Conservation (phyloP, 2,888 invertebrate species). For the Cheiracanthium punctorium region DNA sequence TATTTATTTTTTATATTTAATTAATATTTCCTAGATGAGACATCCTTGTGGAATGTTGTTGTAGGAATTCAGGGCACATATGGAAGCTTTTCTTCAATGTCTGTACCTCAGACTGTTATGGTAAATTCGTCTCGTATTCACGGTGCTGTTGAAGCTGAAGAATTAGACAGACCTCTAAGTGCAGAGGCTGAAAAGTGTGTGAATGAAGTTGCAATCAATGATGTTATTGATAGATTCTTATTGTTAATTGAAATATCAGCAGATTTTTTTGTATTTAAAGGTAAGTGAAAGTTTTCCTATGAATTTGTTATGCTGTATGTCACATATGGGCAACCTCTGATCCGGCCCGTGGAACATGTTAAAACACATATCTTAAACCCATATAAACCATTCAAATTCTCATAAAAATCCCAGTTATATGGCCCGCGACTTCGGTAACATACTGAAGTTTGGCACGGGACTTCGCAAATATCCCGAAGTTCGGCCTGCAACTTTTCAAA, state of each 20-base stretch:
- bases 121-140: background rate
- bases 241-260: slow-evolving; percentile 55
- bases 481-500: no score
- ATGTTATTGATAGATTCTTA: slow-evolving; percentile 64
- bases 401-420: no score
- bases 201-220: slow-evolving; percentile 37
- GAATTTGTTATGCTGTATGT: no score
- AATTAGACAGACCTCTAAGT: background rate
- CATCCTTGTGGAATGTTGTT: slow-evolving; percentile 55
- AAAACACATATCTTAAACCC: no score
- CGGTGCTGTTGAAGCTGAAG: background rate
- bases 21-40: slow-evolving; percentile 28
- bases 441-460: no score
- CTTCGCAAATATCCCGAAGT: no score
- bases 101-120: slow-evolving; percentile 23
- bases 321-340: no score
- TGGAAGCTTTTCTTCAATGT: slow-evolving; percentile 51
- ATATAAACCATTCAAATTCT: no score
- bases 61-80: slow-evolving; percentile 49
- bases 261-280: slow-evolving; percentile 70
- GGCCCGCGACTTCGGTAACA: no score
- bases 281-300: slow-evolving; percentile 46
- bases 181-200: slow-evolving; percentile 13
- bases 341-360: no score
- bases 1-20: no score